Conservation (phyloP, 2,113 vertebrate species). For the Calyptomena viridis region DNA sequence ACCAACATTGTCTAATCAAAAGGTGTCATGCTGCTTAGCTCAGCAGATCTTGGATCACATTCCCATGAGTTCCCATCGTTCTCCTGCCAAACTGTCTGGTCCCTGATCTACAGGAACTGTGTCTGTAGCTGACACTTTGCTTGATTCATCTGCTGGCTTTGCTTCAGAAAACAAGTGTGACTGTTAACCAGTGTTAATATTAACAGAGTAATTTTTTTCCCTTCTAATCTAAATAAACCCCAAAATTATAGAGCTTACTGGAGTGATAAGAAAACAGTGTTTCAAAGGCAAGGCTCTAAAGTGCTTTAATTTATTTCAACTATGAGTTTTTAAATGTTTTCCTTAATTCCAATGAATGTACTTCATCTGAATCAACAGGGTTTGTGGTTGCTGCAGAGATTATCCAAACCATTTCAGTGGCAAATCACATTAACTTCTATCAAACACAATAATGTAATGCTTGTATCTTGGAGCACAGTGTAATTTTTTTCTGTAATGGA, state of each 20-base stretch:
- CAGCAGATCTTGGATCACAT: not conserved
- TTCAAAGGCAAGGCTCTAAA: not conserved
- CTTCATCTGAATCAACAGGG: not conserved
- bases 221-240: not conserved
- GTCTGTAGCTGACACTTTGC: not conserved
- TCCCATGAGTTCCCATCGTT: not conserved
- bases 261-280: not conserved
- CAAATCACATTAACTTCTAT: constrained; percentile 4
- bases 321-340: not conserved
- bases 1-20: not conserved
- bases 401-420: not conserved
- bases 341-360: not conserved
- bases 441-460: not conserved
- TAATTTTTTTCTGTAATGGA: not conserved
- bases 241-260: not conserved
- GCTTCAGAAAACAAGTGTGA: not conserved
- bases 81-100: not conserved
- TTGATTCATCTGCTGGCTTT: not conserved
- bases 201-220: not conserved
- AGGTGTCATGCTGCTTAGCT: not conserved
- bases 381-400: not conserved
- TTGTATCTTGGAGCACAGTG: not conserved
- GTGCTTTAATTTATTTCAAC: not conserved
- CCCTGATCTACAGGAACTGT: not conserved
- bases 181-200: not conserved